These are phyloP conservation scores for Phrynocephalus forsythii DNA, from an alignment of 2,797 vertebrate genomes.

Conservation along the genomic window DNA sequence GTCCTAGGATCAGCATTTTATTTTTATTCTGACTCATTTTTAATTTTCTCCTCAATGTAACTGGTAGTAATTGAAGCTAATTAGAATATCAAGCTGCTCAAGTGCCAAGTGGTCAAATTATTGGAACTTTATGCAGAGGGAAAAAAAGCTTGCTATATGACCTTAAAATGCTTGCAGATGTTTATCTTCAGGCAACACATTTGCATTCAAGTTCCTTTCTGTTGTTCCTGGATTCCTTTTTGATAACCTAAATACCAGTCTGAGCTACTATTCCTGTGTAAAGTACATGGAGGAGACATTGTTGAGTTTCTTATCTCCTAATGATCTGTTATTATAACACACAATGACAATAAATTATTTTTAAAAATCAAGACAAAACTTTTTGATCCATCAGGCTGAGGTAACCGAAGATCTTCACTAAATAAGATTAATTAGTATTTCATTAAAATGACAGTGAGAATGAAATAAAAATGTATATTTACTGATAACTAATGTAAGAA, in stretches of 20 bases:
- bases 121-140: slow-evolving; percentile 49
- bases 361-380: neutral
- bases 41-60: neutral
- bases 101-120: slow-evolving; percentile 40
- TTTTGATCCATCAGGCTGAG: slow-evolving; percentile 46
- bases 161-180: slow-evolving; percentile 65
- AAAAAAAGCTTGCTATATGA: slow-evolving; percentile 53
- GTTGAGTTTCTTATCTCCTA: slow-evolving; percentile 62
- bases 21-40: slow-evolving; percentile 20
- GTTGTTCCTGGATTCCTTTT: slow-evolving; percentile 62
- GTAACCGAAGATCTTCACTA: slow-evolving; percentile 33
- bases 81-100: slow-evolving; percentile 45
- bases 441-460: slow-evolving; percentile 13
- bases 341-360: too few species aligned
- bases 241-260: slow-evolving; percentile 66
- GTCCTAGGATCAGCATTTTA: slow-evolving; percentile 26
- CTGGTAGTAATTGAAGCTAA: slow-evolving; percentile 46
- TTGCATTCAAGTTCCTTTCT: slow-evolving; percentile 68
- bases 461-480: slow-evolving; percentile 8
- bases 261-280: slow-evolving; percentile 48
- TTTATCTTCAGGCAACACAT: slow-evolving; percentile 63
- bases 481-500: neutral
- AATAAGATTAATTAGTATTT: slow-evolving; percentile 30
- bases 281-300: slow-evolving; percentile 48
- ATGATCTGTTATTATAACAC: slow-evolving; percentile 61